Evolutionary conservation across 2,113 vertebrate species (phyloP).

Genomic region (Platysternon megacephalum): DNA sequence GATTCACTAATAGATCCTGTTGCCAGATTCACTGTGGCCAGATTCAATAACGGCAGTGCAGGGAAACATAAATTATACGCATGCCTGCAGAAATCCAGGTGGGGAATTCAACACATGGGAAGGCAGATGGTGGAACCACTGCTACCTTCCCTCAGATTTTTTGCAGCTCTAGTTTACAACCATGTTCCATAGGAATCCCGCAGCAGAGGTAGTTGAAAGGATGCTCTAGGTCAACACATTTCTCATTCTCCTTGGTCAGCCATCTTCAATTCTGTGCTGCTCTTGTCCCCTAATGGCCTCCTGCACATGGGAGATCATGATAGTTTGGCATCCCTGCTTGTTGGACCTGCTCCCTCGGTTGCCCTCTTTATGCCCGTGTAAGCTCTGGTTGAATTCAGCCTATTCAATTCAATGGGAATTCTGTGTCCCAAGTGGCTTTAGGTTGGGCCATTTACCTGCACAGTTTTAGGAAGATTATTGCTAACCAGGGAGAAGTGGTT

Average conservation of each 20-base stretch:
- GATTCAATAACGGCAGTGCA: background rate
- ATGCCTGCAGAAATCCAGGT: background rate
- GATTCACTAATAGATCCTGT: background rate
- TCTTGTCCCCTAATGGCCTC: background rate
- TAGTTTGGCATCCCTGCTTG: background rate
- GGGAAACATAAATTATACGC: background rate
- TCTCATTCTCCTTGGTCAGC: background rate
- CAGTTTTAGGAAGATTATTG: background rate
- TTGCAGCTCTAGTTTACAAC: background rate
- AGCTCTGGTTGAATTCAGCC: constrained; percentile 1
- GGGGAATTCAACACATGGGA: background rate
- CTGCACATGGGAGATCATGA: background rate
- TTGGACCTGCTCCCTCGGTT: background rate
- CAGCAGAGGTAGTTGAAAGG: background rate
- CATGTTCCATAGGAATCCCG: fast-evolving
- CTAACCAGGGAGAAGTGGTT: background rate
- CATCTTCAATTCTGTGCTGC: background rate
- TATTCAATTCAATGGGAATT: background rate
- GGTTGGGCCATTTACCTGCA: background rate
- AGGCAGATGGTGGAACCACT: background rate
- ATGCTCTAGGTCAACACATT: background rate
- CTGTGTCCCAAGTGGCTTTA: background rate
- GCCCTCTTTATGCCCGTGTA: background rate
- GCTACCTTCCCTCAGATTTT: background rate
- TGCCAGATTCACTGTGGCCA: background rate